phyloP scores from a whole-genome alignment of 2,888 invertebrate species.

The Scelioninae gen. 1 region DNA sequence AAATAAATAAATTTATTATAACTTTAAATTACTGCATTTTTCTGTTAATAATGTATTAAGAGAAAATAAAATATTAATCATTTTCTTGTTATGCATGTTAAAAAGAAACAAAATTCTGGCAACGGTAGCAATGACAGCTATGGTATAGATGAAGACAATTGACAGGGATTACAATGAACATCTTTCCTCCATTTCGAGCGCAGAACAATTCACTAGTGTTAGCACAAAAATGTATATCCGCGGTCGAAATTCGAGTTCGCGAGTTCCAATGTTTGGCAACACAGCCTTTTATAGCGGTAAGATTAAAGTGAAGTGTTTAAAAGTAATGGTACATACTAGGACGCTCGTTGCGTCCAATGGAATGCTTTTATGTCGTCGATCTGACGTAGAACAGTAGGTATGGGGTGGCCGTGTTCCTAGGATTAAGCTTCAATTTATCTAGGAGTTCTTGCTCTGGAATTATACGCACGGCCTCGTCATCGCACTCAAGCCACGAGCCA shows the following conservation, averaged over 20 bases:
- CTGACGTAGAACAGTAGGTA: slow-evolving; percentile 93
- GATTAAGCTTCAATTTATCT: slow-evolving; percentile 90
- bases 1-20: too few species aligned
- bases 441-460: slow-evolving; percentile 91
- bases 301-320: slow-evolving; percentile 39
- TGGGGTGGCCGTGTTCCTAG: slow-evolving; percentile 92
- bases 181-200: neutral
- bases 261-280: slow-evolving; percentile 46
- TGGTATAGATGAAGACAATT: slow-evolving; percentile 25
- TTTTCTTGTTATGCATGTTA: too few species aligned
- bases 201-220: neutral
- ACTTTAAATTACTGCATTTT: slow-evolving; percentile 10
- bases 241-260: neutral
- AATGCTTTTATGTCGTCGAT: slow-evolving; percentile 77
- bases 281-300: slow-evolving; percentile 44
- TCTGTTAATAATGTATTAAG: too few species aligned
- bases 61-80: too few species aligned
- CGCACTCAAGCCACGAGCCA: slow-evolving; percentile 92
- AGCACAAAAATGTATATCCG: neutral
- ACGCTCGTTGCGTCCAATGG: slow-evolving; percentile 17
- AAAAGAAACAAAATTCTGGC: slow-evolving; percentile 3
- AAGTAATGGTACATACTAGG: slow-evolving; percentile 30
- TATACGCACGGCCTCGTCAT: slow-evolving; percentile 93
- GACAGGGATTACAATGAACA: slow-evolving; percentile 1
- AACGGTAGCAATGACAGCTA: slow-evolving; percentile 17